phyloP scores from a whole-genome alignment of 2,113 vertebrate species.

The Leptodactylus fuscus region DNA sequence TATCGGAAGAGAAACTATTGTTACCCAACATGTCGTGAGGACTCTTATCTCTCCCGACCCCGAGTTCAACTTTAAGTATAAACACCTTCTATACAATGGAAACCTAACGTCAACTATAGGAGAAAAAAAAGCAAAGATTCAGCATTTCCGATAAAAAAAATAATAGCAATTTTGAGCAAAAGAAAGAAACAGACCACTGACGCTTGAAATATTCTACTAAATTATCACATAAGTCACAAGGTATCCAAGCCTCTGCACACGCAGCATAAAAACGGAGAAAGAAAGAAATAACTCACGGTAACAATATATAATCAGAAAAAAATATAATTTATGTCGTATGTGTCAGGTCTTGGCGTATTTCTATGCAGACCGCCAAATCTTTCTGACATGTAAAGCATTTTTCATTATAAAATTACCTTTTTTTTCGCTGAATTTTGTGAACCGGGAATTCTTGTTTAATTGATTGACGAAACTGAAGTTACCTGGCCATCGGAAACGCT shows the following conservation, averaged over 20 bases:
- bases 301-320: constrained; percentile 40
- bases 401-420: constrained; percentile 10
- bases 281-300: constrained; percentile 18
- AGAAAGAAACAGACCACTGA: not conserved
- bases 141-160: not conserved
- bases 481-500: not conserved
- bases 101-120: not conserved
- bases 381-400: constrained; percentile 7
- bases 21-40: not conserved
- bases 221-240: constrained; percentile 18
- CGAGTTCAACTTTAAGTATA: not conserved
- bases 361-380: not conserved
- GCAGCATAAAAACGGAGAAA: not conserved
- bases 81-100: not conserved
- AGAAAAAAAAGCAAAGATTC: not conserved
- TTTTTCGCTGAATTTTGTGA: not conserved
- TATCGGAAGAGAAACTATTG: not conserved
- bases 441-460: not conserved
- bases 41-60: not conserved
- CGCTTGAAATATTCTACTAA: constrained; percentile 5
- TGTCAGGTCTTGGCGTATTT: not conserved
- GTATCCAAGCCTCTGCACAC: not conserved
- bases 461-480: not conserved
- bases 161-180: constrained; percentile 15
- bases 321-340: constrained; percentile 14